A percentile compares a stretch with the other conserved stretches of the same genome.
These are phyloP conservation scores for Sinopyrophorus schimmeli DNA, from an alignment of 2,888 invertebrate genomes.

Conservation along the genomic window DNA sequence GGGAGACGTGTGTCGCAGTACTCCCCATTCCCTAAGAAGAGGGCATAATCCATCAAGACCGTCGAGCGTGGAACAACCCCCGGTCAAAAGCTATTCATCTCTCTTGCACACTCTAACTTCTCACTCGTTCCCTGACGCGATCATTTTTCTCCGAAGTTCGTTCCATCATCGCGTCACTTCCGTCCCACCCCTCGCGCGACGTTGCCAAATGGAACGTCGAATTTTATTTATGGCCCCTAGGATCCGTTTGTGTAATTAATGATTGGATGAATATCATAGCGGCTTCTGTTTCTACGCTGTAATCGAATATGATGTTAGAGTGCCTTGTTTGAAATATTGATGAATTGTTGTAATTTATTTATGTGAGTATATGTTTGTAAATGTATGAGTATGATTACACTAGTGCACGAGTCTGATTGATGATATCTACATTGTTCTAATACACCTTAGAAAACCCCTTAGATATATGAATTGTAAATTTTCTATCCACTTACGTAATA, in stretches of 20 bases:
- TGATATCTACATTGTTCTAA: slow-evolving; percentile 36
- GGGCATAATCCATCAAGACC: slow-evolving; percentile 59
- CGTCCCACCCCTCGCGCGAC: slow-evolving; percentile 62
- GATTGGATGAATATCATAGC: slow-evolving; percentile 54
- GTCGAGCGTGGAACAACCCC: slow-evolving; percentile 48
- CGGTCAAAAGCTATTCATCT: slow-evolving; percentile 67
- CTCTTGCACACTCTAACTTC: slow-evolving; percentile 59
- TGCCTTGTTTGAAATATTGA: slow-evolving; percentile 41
- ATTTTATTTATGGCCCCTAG: slow-evolving; percentile 57
- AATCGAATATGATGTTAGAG: slow-evolving; percentile 42
- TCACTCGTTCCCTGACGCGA: slow-evolving; percentile 60
- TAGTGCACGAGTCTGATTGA: slow-evolving; percentile 39
- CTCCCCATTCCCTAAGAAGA: slow-evolving; percentile 56
- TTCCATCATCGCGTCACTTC: slow-evolving; percentile 76
- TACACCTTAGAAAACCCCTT: slow-evolving; percentile 38
- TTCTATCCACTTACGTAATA: too few relatives aligned
- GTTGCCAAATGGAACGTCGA: slow-evolving; percentile 58
- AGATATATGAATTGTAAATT: too few relatives aligned
- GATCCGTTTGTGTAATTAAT: slow-evolving; percentile 58
- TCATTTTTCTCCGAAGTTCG: slow-evolving; percentile 74
- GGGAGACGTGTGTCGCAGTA: slow-evolving; percentile 52
- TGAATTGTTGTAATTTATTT: slow-evolving; percentile 39
- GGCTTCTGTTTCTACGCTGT: slow-evolving; percentile 45
- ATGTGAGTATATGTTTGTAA: slow-evolving; percentile 35
- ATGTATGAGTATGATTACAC: slow-evolving; percentile 37